Conservation (phyloP, 1,140 invertebrate species). For the Steinernema khuongi region DNA sequence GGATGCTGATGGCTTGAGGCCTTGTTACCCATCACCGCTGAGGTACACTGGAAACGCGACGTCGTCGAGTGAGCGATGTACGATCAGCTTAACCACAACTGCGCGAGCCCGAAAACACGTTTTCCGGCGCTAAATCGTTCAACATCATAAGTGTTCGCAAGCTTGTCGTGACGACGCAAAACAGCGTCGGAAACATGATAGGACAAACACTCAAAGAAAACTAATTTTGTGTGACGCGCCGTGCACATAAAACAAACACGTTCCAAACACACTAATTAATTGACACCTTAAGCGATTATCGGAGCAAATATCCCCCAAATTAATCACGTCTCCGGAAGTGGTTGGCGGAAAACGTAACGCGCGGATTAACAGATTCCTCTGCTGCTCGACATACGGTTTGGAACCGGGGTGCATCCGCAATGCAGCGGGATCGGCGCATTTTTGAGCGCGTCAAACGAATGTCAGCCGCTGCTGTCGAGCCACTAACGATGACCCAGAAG, state of each 20-base stretch:
- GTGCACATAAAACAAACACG: neutral
- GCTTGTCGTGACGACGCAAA: neutral
- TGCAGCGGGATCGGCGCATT: neutral
- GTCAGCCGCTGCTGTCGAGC: conserved; percentile 2
- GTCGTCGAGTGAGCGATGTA: neutral
- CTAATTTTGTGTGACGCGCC: neutral
- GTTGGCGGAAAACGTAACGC: too few species aligned
- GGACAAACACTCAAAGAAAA: neutral
- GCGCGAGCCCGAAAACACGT: conserved; percentile 6
- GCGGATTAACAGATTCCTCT: too few species aligned
- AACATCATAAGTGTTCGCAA: conserved; percentile 11
- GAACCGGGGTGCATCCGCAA: neutral
- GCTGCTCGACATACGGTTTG: neutral
- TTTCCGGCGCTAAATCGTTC: conserved; percentile 7
- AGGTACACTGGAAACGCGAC: neutral
- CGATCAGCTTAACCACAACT: conserved; percentile 12
- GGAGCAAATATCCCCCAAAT: neutral
- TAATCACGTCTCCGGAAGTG: too few species aligned
- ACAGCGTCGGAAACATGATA: neutral
- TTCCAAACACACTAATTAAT: neutral
- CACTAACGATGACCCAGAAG: conserved; percentile 16
- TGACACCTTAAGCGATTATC: conserved; percentile 7
- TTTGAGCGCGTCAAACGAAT: neutral
- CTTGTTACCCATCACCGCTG: neutral
- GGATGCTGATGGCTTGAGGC: neutral